phyloP scores from a whole-genome alignment of 2,888 invertebrate species.

The Acleris emargana region DNA sequence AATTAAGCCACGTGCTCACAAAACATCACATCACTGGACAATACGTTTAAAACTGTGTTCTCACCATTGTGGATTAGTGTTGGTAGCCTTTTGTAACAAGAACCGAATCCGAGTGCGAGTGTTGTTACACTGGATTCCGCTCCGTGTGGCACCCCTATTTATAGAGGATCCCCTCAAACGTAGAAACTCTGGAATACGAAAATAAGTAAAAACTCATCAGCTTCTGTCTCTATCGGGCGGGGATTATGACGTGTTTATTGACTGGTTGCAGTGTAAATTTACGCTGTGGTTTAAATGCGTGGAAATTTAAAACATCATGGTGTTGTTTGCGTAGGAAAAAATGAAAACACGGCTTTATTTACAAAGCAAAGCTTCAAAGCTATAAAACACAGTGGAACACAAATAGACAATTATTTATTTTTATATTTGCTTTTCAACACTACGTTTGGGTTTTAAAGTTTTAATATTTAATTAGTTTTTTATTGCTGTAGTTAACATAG shows the following conservation, averaged over 20 bases:
- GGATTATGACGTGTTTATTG: slow-evolving; percentile 51
- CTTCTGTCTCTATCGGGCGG: slow-evolving; percentile 63
- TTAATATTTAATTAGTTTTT: no score
- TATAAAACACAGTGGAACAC: no score
- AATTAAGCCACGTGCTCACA: slow-evolving; percentile 34
- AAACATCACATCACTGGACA: slow-evolving; percentile 43
- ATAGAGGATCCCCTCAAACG: slow-evolving; percentile 66
- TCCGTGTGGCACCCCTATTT: slow-evolving; percentile 77
- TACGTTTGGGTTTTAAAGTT: no score
- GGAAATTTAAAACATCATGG: slow-evolving; percentile 17
- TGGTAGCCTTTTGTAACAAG: slow-evolving; percentile 72
- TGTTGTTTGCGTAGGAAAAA: no score
- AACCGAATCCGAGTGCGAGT: slow-evolving; percentile 83
- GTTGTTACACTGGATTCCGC: slow-evolving; percentile 79
- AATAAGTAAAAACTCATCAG: slow-evolving; percentile 74
- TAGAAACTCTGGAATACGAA: slow-evolving; percentile 71
- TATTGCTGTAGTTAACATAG: no score
- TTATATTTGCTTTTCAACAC: no score
- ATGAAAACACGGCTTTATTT: no score
- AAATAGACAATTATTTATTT: no score
- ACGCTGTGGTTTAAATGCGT: slow-evolving; percentile 6
- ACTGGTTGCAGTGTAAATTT: slow-evolving; percentile 35
- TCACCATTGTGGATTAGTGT: slow-evolving; percentile 74
- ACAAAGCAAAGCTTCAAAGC: no score
- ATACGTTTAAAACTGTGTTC: slow-evolving; percentile 46